phyloP scores from a whole-genome alignment of 2,888 invertebrate species.

The Drosophila mercatorum region DNA sequence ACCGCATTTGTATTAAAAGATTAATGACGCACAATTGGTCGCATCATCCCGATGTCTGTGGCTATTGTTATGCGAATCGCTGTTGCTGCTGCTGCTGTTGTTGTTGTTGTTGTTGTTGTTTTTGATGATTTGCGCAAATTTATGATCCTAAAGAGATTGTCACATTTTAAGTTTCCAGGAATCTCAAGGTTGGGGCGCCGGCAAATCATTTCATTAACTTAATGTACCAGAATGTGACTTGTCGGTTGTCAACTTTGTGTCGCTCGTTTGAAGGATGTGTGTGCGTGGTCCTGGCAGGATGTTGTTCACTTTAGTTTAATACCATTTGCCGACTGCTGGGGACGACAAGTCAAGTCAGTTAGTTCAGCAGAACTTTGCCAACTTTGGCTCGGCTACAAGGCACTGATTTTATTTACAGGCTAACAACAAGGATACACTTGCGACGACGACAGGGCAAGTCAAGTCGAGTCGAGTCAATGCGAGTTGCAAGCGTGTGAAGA shows the following conservation, averaged over 20 bases:
- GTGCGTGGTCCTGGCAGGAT: conserved; percentile 1
- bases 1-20: conserved; percentile 76
- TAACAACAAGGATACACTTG: conserved; percentile 49
- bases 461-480: conserved; percentile 14
- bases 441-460: conserved; percentile 38
- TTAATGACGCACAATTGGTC: conserved; percentile 75
- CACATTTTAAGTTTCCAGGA: conserved; percentile 56
- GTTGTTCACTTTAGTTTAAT: conserved; percentile 74
- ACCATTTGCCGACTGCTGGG: conserved; percentile 23
- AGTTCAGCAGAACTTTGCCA: conserved; percentile 69
- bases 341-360: conserved; percentile 64
- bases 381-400: conserved; percentile 53
- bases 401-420: conserved; percentile 68
- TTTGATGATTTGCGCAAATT: conserved; percentile 66
- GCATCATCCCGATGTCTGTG: conserved; percentile 44
- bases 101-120: background rate
- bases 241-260: conserved; percentile 78
- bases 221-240: conserved; percentile 76
- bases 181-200: conserved; percentile 4
- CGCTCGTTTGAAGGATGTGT: conserved; percentile 38
- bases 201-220: conserved; percentile 76
- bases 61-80: conserved; percentile 22
- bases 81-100: conserved; percentile 22
- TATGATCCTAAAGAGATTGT: conserved; percentile 55
- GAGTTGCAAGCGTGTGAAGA: conserved; percentile 1